These are phyloP conservation scores for Saccostrea echinata DNA, from an alignment of 1,140 invertebrate species.

Conservation along the genomic window DNA sequence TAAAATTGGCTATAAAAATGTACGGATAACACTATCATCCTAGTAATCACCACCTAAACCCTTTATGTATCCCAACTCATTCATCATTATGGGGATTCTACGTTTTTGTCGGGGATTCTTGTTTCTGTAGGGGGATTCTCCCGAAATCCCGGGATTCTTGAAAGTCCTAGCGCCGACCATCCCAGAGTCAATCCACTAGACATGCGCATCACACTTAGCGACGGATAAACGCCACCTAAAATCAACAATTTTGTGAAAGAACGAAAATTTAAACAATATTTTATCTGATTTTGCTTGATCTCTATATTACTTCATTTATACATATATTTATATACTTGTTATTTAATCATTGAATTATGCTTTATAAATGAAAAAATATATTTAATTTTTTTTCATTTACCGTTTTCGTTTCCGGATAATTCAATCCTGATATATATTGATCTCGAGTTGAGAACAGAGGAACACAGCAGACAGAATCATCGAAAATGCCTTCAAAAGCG, in stretches of 20 bases:
- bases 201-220: neutral
- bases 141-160: too few relatives aligned
- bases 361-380: neutral
- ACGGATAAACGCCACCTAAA: neutral
- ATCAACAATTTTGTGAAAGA: neutral
- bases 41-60: too few relatives aligned
- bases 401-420: neutral
- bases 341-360: neutral
- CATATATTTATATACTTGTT: neutral
- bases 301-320: neutral
- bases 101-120: too few relatives aligned
- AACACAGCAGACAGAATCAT: too few relatives aligned
- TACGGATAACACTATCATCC: too few relatives aligned
- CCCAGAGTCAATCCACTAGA: neutral
- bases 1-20: too few relatives aligned
- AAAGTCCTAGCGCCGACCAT: too few relatives aligned
- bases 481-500: conserved; percentile 8
- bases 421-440: neutral
- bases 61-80: too few relatives aligned
- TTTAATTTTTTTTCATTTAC: neutral
- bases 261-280: neutral
- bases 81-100: too few relatives aligned
- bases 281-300: neutral
- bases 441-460: too few relatives aligned
- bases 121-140: too few relatives aligned